A percentile compares a stretch with the other conserved stretches of the same genome.
These are phyloP conservation scores for Pholis gunnellus DNA, from an alignment of 2,113 vertebrate genomes.

Conservation along the genomic window DNA sequence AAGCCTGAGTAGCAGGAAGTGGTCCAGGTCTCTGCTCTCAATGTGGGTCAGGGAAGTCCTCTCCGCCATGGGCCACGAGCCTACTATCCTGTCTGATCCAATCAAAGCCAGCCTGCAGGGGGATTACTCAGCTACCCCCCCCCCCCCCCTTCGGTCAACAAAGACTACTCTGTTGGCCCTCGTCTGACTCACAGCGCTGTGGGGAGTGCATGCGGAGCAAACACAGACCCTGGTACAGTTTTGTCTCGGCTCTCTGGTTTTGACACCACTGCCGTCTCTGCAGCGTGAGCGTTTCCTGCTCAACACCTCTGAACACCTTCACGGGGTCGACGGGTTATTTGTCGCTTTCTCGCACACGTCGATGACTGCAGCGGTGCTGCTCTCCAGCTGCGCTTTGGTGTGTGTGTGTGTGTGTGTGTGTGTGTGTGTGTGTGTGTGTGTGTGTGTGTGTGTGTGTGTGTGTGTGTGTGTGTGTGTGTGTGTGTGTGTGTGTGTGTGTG, in stretches of 20 bases:
- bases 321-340: neutral
- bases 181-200: slow-evolving; percentile 41
- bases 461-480: no score
- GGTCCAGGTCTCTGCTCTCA: neutral
- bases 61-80: slow-evolving; percentile 24
- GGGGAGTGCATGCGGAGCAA: slow-evolving; percentile 10
- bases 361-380: neutral
- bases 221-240: slow-evolving; percentile 21
- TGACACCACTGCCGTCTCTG: neutral
- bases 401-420: no score
- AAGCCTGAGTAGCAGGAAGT: neutral
- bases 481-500: no score
- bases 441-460: neutral
- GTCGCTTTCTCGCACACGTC: neutral
- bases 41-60: slow-evolving; percentile 74
- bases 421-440: no score
- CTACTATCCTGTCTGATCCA: slow-evolving; percentile 69
- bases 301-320: neutral
- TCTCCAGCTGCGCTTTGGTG: slow-evolving; percentile 11
- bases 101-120: slow-evolving; percentile 68
- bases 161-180: slow-evolving; percentile 57
- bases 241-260: slow-evolving; percentile 6
- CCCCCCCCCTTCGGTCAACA: slow-evolving; percentile 41
- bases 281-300: slow-evolving; percentile 43
- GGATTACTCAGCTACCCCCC: slow-evolving; percentile 56